Percentiles rank a stretch among this genome's conserved stretches.
These are phyloP conservation scores for Orthonevra nobilis DNA, from an alignment of 2,888 invertebrate genomes.

Conservation along the genomic window DNA sequence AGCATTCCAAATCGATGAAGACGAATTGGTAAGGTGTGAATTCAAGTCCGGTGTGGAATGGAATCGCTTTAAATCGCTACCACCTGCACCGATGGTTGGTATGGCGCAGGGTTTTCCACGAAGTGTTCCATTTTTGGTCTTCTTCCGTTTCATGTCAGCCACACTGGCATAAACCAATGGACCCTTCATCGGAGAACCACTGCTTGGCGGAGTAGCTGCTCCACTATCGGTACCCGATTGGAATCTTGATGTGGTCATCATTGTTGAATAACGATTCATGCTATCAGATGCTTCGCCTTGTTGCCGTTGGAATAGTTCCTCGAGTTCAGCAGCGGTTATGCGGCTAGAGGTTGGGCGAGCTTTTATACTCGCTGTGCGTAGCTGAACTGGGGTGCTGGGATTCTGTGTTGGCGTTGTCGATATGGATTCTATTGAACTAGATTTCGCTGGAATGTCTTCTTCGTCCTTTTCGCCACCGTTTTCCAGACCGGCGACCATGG, in stretches of 20 bases:
- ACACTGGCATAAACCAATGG: constrained; percentile 93
- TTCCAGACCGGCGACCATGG: constrained; percentile 93
- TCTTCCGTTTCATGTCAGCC: constrained; percentile 95
- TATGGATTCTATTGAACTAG: constrained; percentile 91
- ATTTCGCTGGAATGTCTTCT: constrained; percentile 83
- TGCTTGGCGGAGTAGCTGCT: constrained; percentile 83
- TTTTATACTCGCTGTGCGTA: constrained; percentile 94
- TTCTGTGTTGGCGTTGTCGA: constrained; percentile 82
- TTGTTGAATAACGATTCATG: constrained; percentile 80
- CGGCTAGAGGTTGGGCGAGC: constrained; percentile 92
- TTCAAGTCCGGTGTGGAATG: constrained; percentile 94
- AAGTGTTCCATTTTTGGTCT: constrained; percentile 78
- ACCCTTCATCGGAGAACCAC: constrained; percentile 84
- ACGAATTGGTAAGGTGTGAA: constrained; percentile 79
- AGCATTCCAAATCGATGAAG: constrained; percentile 78
- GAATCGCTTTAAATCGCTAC: constrained; percentile 86
- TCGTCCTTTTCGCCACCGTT: constrained; percentile 87
- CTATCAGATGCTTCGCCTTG: constrained; percentile 83
- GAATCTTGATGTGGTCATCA: constrained; percentile 89
- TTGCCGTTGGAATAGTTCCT: constrained; percentile 95
- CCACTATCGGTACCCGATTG: constrained; percentile 83
- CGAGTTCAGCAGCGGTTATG: constrained; percentile 94
- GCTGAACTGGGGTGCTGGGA: constrained; percentile 85
- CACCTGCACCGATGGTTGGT: constrained; percentile 77
- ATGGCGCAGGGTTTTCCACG: constrained; percentile 80